Percentiles rank a stretch among this genome's conserved stretches.
Evolutionary conservation across 2,797 vertebrate genomes (phyloP).

Genomic region (Psittacula echo): DNA sequence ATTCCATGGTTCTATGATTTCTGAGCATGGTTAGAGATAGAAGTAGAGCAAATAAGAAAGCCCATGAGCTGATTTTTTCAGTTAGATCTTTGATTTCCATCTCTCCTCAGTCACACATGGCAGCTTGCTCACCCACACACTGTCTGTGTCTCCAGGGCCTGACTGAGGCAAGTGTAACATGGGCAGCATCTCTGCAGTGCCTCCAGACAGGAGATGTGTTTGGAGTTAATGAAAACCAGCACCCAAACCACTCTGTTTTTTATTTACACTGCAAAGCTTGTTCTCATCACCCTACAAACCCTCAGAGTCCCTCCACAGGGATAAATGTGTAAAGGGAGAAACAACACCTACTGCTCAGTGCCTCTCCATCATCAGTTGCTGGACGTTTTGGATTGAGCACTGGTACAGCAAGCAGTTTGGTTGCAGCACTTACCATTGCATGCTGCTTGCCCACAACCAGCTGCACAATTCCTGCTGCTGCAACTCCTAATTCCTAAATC

Average conservation of each 20-base stretch:
- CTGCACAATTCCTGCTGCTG: neutral
- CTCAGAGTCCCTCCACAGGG: neutral
- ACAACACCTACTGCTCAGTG: neutral
- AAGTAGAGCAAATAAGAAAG: neutral
- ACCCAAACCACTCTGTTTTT: neutral
- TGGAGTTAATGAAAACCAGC: neutral
- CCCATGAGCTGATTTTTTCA: neutral
- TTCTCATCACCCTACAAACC: neutral
- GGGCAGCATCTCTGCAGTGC: neutral
- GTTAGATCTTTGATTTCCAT: neutral
- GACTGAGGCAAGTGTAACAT: accelerated
- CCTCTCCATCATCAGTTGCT: neutral
- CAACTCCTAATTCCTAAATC: neutral
- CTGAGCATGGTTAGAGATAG: neutral
- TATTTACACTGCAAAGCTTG: neutral
- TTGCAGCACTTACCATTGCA: neutral
- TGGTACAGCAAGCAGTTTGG: neutral
- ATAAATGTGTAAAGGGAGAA: neutral
- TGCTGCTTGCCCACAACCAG: accelerated
- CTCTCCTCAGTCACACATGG: neutral
- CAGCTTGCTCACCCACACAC: neutral
- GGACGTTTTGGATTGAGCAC: accelerated
- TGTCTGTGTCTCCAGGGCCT: neutral
- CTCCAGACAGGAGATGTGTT: neutral
- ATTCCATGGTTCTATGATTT: neutral